Percentiles rank a stretch among this genome's conserved stretches.
phyloP scores from a whole-genome alignment of 2,113 vertebrate species.

The Alethe castanea region DNA sequence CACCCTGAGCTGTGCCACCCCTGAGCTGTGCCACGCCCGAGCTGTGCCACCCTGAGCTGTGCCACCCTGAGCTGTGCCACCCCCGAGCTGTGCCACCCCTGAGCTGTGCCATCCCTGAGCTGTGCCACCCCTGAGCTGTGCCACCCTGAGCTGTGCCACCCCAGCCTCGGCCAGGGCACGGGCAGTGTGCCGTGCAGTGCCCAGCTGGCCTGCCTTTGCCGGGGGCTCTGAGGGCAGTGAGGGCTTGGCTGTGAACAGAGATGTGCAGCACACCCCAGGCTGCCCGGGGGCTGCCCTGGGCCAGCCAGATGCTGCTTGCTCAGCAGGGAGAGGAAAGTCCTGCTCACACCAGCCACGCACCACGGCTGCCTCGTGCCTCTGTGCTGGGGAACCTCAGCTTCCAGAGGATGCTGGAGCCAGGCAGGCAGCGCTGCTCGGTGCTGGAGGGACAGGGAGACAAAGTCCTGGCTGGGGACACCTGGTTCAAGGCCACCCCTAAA shows the following conservation, averaged over 20 bases:
- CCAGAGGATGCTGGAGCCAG: neutral
- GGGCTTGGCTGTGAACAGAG: slow-evolving; percentile 17
- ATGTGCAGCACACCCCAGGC: neutral
- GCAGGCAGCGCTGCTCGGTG: accelerated
- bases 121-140: neutral
- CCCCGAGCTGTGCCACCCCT: too few species aligned
- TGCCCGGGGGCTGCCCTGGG: neutral
- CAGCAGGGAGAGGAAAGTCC: neutral
- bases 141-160: neutral
- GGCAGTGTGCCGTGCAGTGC: neutral
- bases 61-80: too few species aligned
- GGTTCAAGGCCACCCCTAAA: neutral
- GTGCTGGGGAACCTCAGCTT: accelerated
- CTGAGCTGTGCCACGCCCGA: too few species aligned
- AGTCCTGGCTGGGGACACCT: neutral
- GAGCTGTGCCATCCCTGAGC: neutral
- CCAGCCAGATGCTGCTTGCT: slow-evolving; percentile 12
- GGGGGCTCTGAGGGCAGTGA: neutral
- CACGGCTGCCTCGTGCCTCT: accelerated
- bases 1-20: too few species aligned
- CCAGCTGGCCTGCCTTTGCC: neutral
- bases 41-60: too few species aligned
- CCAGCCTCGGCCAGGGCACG: neutral
- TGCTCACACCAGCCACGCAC: accelerated
- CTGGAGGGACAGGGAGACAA: neutral